These are phyloP conservation scores for Odocoileus hemionus DNA, from an alignment of 2,113 vertebrate species.

Conservation along the genomic window DNA sequence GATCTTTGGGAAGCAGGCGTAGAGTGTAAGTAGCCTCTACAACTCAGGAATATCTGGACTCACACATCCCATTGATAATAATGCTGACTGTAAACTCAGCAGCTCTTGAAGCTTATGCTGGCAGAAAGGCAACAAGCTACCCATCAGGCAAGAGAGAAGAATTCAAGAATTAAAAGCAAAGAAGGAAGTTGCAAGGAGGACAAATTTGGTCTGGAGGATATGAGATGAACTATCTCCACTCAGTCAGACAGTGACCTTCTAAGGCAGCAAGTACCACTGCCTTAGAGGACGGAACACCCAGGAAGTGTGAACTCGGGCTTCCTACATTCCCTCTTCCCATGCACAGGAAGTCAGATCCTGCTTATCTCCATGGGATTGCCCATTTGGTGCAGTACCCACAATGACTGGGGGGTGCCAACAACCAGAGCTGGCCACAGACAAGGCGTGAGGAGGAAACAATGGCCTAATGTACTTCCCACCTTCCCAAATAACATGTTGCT, in stretches of 20 bases:
- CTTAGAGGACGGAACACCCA: neutral
- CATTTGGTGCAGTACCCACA: neutral
- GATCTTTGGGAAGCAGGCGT: neutral
- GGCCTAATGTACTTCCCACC: neutral
- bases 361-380: neutral
- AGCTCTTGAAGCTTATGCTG: neutral
- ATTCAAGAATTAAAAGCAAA: neutral
- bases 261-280: neutral
- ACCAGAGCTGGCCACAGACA: neutral
- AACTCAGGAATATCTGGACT: neutral
- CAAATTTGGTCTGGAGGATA: neutral
- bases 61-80: neutral
- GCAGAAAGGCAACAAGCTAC: neutral
- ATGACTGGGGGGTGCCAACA: neutral
- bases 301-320: neutral
- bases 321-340: neutral
- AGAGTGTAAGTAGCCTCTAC: neutral
- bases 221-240: neutral
- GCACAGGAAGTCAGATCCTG: neutral
- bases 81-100: neutral
- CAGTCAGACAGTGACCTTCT: neutral
- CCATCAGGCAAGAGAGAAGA: neutral
- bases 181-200: neutral
- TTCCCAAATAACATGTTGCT: neutral
- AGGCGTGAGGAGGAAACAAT: neutral